Percentiles rank a stretch among this genome's conserved stretches.
Evolutionary conservation across 2,888 invertebrate genomes (phyloP).

Genomic region (Archaeoteleia sp.): DNA sequence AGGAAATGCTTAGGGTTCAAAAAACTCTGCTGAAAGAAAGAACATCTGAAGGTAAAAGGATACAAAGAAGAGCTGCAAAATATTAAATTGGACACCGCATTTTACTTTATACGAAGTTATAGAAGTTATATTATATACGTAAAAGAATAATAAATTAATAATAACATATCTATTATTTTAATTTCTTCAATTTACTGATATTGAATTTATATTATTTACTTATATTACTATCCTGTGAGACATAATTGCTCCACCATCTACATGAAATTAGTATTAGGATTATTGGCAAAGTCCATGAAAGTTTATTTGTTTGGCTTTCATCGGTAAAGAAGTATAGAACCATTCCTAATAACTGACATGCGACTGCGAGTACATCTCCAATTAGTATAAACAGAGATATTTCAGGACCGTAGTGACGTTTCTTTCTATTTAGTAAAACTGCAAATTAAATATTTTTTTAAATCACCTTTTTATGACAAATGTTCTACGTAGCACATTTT

Average conservation of each 20-base stretch:
- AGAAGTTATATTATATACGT: constrained; percentile 5
- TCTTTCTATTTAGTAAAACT: constrained; percentile 54
- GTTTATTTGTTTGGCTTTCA: constrained; percentile 56
- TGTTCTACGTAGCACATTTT: not conserved
- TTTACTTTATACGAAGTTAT: constrained; percentile 11
- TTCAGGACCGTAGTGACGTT: constrained; percentile 10
- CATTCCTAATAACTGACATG: constrained; percentile 81
- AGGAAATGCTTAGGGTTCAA: constrained; percentile 41
- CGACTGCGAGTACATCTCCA: constrained; percentile 79
- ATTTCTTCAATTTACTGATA: too few species aligned
- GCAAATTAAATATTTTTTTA: constrained; percentile 10
- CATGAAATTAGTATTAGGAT: constrained; percentile 82
- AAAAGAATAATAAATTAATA: constrained; percentile 1
- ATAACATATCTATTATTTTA: too few species aligned
- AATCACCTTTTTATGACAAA: not conserved
- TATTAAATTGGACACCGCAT: constrained; percentile 37
- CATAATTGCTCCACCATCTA: constrained; percentile 91
- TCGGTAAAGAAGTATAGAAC: constrained; percentile 82
- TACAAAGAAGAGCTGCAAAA: constrained; percentile 32
- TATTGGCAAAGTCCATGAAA: constrained; percentile 79
- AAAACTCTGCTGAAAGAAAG: constrained; percentile 42
- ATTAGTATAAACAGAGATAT: constrained; percentile 60
- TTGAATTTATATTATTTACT: constrained; percentile 20
- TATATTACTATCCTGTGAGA: constrained; percentile 74
- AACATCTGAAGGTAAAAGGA: constrained; percentile 33